phyloP scores from a whole-genome alignment of 2,113 vertebrate genomes.

The Pomatostomus ruficeps region DNA sequence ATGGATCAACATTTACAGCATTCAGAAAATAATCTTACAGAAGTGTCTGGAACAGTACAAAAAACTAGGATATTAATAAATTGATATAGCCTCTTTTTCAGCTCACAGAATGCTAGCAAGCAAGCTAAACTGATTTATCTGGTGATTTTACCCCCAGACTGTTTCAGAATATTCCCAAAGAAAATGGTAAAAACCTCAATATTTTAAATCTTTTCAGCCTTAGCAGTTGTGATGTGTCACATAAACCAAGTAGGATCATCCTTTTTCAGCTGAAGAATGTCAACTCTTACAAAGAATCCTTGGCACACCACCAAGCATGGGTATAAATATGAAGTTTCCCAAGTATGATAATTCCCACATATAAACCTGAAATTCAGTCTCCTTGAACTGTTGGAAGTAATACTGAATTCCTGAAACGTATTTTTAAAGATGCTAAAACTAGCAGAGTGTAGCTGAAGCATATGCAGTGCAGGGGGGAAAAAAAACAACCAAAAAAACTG shows the following conservation, averaged over 20 bases:
- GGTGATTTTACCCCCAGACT: not conserved
- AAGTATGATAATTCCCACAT: not conserved
- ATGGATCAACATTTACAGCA: not conserved
- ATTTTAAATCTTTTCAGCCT: not conserved
- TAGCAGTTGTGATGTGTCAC: not conserved
- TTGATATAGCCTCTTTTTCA: not conserved
- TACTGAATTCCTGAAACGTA: not conserved
- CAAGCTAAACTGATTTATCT: not conserved
- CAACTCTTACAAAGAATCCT: not conserved
- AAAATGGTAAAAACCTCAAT: not conserved
- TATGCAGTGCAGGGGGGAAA: rapidly evolving
- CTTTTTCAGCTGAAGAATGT: not conserved
- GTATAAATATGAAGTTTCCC: not conserved
- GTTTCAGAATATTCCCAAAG: not conserved
- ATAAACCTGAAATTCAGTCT: not conserved
- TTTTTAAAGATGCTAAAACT: not conserved
- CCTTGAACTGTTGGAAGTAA: not conserved
- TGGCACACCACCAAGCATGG: not conserved
- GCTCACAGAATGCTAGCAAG: not conserved
- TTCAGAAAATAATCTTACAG: not conserved
- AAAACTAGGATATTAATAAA: not conserved
- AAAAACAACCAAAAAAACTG: rapidly evolving
- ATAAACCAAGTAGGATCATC: not conserved
- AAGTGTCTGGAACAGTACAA: not conserved
- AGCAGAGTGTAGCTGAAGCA: not conserved